These are phyloP conservation scores for Helobdella robusta DNA, from an alignment of 2,888 invertebrate species.

Conservation along the genomic window DNA sequence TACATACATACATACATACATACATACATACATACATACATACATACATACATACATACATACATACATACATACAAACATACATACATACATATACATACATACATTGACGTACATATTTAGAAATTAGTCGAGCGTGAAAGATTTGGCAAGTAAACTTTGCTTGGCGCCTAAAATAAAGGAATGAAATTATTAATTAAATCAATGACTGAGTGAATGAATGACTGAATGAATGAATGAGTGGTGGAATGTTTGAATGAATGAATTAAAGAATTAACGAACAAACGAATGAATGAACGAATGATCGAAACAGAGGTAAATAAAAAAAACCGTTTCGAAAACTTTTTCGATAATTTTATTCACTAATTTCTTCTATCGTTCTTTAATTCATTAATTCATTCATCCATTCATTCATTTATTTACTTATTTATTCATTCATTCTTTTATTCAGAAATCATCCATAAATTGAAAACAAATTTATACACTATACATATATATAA, in stretches of 20 bases:
- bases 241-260: not conserved
- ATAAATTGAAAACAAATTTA: too few relatives aligned
- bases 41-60: too few relatives aligned
- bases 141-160: not conserved
- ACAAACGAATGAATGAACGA: slow-evolving; percentile 3
- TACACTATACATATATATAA: too few relatives aligned
- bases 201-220: not conserved
- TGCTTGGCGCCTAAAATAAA: not conserved
- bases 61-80: too few relatives aligned
- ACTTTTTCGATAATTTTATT: too few relatives aligned
- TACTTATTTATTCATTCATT: not conserved
- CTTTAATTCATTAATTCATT: not conserved
- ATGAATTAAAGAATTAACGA: not conserved
- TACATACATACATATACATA: too few relatives aligned
- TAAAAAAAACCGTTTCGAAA: too few relatives aligned
- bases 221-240: not conserved
- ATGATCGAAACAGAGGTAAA: not conserved
- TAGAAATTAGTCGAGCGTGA: too few relatives aligned
- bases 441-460: not conserved
- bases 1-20: too few relatives aligned
- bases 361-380: not conserved
- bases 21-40: too few relatives aligned
- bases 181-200: not conserved
- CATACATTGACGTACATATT: too few relatives aligned
- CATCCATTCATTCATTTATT: not conserved